Evolutionary conservation across 2,113 vertebrate species (phyloP).

Genomic region (Petroica traversi): DNA sequence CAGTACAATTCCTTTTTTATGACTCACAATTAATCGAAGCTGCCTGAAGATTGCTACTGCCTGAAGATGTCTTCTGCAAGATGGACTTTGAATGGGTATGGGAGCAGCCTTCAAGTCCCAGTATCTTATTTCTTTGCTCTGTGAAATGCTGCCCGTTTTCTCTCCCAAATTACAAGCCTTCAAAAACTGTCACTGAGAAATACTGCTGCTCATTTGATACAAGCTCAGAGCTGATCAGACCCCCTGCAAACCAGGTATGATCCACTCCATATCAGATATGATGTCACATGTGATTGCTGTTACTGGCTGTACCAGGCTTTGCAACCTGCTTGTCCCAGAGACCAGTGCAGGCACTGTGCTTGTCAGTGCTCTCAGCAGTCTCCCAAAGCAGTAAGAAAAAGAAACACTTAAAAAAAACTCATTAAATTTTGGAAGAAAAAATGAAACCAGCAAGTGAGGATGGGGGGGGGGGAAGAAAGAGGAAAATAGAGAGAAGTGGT

Average conservation of each 20-base stretch:
- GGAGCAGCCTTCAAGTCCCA: not conserved
- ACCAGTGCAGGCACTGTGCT: not conserved
- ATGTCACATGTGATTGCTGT: not conserved
- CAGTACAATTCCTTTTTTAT: not conserved
- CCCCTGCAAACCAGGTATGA: not conserved
- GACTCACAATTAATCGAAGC: not conserved
- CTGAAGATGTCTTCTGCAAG: not conserved
- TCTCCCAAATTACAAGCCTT: not conserved
- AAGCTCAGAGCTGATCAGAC: not conserved
- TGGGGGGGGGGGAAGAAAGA: not conserved
- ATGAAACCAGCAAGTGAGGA: not conserved
- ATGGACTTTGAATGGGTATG: not conserved
- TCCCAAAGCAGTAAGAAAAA: not conserved
- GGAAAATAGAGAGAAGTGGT: not conserved
- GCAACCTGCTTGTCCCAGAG: not conserved
- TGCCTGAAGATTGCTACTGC: not conserved
- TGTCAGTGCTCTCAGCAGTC: not conserved
- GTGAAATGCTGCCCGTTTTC: not conserved
- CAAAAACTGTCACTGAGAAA: not conserved
- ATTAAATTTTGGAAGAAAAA: not conserved
- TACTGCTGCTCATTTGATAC: not conserved
- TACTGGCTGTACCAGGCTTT: not conserved
- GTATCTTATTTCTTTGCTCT: not conserved
- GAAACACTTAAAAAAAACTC: rapidly evolving
- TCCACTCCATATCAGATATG: not conserved